Conservation (phyloP, 2,888 invertebrate genomes). For the Clunio marinus region DNA sequence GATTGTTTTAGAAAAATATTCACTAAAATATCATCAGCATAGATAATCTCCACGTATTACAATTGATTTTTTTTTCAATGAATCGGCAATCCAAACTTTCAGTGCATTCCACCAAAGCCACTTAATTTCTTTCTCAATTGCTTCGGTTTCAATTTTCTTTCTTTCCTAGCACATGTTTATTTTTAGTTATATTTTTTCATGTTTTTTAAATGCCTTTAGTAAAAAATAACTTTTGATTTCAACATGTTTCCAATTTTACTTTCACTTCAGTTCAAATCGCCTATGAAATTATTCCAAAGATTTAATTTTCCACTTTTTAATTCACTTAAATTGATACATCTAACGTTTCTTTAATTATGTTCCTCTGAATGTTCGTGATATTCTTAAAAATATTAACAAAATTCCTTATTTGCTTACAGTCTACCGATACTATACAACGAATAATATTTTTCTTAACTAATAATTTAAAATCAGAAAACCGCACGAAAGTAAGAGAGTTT, state of each 20-base stretch:
- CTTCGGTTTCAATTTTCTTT: neutral
- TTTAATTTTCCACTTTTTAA: neutral
- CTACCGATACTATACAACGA: too few relatives aligned
- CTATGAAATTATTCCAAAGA: neutral
- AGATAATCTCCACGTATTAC: neutral
- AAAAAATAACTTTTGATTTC: conserved; percentile 34
- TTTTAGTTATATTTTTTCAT: neutral
- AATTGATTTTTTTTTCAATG: neutral
- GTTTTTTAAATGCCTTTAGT: conserved; percentile 20
- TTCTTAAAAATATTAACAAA: too few relatives aligned
- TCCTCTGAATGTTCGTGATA: too few relatives aligned
- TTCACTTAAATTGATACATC: too few relatives aligned
- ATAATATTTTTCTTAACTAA: too few relatives aligned
- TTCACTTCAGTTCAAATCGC: conserved; percentile 32
- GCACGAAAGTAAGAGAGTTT: neutral
- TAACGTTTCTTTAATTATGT: too few relatives aligned
- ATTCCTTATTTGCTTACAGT: too few relatives aligned
- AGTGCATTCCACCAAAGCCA: conserved; percentile 6
- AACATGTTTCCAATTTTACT: conserved; percentile 21
- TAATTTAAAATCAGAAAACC: neutral
- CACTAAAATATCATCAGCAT: neutral
- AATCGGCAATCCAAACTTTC: neutral
- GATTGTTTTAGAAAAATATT: neutral
- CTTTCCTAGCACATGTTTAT: conserved; percentile 20
- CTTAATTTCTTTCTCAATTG: conserved; percentile 8